Percentiles rank a stretch among this genome's conserved stretches.
Evolutionary conservation across 2,113 vertebrate species (phyloP).

Genomic region (Opisthocomus hoazin): DNA sequence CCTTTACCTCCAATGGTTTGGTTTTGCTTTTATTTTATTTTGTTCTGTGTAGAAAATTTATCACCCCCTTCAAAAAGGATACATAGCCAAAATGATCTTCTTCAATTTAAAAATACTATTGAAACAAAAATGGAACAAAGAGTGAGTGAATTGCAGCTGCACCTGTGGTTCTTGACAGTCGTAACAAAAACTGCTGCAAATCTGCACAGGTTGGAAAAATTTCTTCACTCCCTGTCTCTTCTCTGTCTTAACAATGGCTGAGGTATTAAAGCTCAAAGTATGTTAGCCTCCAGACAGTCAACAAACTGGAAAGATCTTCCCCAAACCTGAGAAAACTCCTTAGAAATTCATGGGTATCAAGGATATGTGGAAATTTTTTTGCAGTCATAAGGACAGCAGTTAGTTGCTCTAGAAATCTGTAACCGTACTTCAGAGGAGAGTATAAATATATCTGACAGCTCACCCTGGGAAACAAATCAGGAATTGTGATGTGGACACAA

Average conservation of each 20-base stretch:
- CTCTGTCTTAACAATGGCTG: not conserved
- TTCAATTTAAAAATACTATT: not conserved
- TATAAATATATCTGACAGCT: not conserved
- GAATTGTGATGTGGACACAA: not conserved
- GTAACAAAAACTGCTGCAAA: not conserved
- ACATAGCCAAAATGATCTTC: not conserved
- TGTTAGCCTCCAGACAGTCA: not conserved
- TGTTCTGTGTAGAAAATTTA: not conserved
- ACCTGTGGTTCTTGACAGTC: not conserved
- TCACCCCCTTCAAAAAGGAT: not conserved
- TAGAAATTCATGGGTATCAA: not conserved
- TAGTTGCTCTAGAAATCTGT: not conserved
- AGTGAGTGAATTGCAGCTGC: not conserved
- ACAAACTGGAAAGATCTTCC: not conserved
- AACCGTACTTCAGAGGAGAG: not conserved
- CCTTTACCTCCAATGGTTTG: not conserved
- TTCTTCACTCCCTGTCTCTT: not conserved
- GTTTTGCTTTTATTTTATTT: not conserved
- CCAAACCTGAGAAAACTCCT: not conserved
- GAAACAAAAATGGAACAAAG: not conserved
- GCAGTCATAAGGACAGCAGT: not conserved
- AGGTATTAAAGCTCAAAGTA: not conserved
- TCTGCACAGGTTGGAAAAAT: not conserved
- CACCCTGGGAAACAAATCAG: not conserved
- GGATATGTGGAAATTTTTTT: not conserved